A percentile compares a stretch with the other conserved stretches of the same genome.
phyloP scores from a whole-genome alignment of 2,888 invertebrate genomes.

The Protophormia terraenovae region DNA sequence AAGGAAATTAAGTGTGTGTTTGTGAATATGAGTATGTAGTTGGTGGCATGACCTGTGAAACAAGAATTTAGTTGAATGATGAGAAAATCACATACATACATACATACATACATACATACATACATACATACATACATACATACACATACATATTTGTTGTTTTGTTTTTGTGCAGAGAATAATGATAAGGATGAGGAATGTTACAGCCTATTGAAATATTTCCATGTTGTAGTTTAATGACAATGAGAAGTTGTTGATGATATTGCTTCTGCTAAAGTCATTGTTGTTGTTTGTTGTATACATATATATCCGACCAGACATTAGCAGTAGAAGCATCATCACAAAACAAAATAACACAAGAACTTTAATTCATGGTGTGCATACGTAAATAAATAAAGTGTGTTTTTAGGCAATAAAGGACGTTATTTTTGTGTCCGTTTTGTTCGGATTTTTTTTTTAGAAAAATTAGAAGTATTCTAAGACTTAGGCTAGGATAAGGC shows the following conservation, averaged over 20 bases:
- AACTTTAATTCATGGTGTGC: conserved; percentile 8
- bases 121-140: too few relatives aligned
- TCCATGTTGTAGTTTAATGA: conserved; percentile 21
- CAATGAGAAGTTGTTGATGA: conserved; percentile 13
- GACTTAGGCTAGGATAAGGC: background rate
- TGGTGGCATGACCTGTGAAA: conserved; percentile 23
- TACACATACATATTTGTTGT: conserved; percentile 31
- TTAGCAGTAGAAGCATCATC: conserved; percentile 7
- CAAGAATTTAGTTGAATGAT: conserved; percentile 4
- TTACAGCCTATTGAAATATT: conserved; percentile 32
- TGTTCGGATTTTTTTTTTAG: background rate
- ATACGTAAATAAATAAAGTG: conserved; percentile 15
- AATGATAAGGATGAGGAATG: conserved; percentile 10
- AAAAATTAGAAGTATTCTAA: background rate
- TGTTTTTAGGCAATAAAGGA: conserved; percentile 18
- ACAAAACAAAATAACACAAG: conserved; percentile 13
- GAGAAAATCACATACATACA: too few relatives aligned
- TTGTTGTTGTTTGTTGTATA: background rate
- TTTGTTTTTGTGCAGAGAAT: background rate
- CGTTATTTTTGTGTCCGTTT: background rate
- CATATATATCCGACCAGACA: conserved; percentile 16
- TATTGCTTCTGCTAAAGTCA: background rate
- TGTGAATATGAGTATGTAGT: background rate
- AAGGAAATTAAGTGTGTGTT: conserved; percentile 46
- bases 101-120: too few relatives aligned